Evolutionary conservation across 2,113 vertebrate genomes (phyloP), one percentile per base, ranked within the genome.

Genomic region (Catharus minimus): DNA sequence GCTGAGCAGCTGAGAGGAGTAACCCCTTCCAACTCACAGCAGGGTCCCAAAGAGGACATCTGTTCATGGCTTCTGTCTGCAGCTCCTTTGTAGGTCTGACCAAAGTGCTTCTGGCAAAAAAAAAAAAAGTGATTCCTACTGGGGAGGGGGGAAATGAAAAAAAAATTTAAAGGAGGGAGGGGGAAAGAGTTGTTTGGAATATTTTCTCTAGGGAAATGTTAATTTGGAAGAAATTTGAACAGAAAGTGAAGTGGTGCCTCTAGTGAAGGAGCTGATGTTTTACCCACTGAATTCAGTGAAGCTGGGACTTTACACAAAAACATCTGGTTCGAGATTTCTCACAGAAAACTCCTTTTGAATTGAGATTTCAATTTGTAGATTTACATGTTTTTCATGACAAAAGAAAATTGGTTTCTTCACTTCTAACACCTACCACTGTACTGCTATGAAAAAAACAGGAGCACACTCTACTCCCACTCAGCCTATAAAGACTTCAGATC

Each of bases 31-130:
- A 95, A 46, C 43, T 95, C 94, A 78, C 95, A 94, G 94, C 94
- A 68, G 95, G 93, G 18, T 64, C 82, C 62, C 2, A 0, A 76
- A 61, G 93, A 91, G 87, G 93, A 95, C 95, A 96, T 95, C 95
- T 95, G 91, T 95, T 94, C 91, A 61, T 94, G 87, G 81, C 93
- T 96, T 93, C 94, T 94, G 95, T 87, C 84, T 93, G 30, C 87
- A 93, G 66, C 58, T 90, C 64, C 62, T 84, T 94, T 90, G 82
- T 91, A 78, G 76, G 22, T 64, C 80, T 87, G 69, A 94, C 91
- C 89, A 91, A 90, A 93, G 89, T 47, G 47, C 81, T 93, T 69
- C 92, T 89, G 86, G 81, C 81, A 84, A 92, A 84, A 94, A 53
- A 58, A 67, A 38, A 38, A 60, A 68, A 67, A 61, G 18, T 41